Evolutionary conservation across 2,113 vertebrate genomes (phyloP).

Genomic region (Grammomys surdaster): DNA sequence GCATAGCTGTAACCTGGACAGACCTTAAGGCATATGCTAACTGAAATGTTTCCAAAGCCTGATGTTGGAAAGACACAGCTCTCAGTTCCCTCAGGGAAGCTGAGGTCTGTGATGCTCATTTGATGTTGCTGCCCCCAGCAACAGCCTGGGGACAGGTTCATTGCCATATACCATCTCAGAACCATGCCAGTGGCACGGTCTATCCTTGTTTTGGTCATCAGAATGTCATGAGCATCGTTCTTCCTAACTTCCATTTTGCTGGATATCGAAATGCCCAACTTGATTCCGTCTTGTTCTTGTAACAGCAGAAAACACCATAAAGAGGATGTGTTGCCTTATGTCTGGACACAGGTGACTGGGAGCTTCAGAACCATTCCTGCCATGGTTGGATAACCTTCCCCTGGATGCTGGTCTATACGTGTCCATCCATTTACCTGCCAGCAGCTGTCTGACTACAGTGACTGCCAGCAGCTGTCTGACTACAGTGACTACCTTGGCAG

Average conservation of each 20-base stretch:
- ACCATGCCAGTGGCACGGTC: accelerated
- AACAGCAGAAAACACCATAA: not conserved
- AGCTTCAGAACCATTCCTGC: accelerated
- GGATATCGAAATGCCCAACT: not conserved
- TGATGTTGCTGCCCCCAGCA: accelerated
- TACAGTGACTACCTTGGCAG: not conserved
- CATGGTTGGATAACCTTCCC: accelerated
- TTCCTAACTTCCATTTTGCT: accelerated
- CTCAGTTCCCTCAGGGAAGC: not conserved
- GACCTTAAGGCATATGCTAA: accelerated
- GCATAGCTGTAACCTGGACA: accelerated
- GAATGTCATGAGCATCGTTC: accelerated
- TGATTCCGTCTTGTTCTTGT: not conserved
- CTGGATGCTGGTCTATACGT: not conserved
- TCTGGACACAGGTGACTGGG: accelerated
- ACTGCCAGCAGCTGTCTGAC: not conserved
- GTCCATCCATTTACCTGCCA: accelerated
- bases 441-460: not conserved
- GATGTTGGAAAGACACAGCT: not conserved
- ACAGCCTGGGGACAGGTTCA: not conserved
- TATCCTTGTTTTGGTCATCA: too few relatives aligned
- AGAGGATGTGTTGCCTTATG: not conserved
- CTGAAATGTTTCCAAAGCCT: not conserved
- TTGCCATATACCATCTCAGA: accelerated
- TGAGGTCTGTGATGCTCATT: not conserved